Evolutionary conservation across 2,797 vertebrate species (phyloP).

Genomic region (Trichosurus vulpecula): DNA sequence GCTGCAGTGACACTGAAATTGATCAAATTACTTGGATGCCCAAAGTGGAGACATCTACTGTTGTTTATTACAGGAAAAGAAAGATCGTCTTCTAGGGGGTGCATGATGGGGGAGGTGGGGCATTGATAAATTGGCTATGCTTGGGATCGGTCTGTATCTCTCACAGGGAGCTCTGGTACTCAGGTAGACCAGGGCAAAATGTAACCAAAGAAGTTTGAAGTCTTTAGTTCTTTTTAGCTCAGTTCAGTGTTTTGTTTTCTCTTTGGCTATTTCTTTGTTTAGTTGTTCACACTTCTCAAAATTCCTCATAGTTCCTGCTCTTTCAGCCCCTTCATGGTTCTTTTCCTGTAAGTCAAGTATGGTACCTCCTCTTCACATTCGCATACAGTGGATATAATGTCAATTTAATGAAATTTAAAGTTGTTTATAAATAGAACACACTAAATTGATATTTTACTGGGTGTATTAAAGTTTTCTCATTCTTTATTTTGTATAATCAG

Average conservation of each 20-base stretch:
- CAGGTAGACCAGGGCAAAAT: background rate
- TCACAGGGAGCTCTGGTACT: background rate
- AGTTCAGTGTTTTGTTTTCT: background rate
- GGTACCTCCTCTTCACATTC: conserved; percentile 13
- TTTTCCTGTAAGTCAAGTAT: conserved; percentile 23
- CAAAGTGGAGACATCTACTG: background rate
- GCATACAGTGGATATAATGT: background rate
- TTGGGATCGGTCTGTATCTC: background rate
- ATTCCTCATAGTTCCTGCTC: background rate
- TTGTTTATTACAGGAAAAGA: background rate
- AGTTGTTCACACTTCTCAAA: background rate
- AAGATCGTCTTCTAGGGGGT: background rate
- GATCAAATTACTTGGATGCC: background rate
- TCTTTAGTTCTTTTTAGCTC: background rate
- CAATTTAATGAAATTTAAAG: background rate
- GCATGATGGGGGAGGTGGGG: background rate
- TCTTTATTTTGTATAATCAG: conserved; percentile 22
- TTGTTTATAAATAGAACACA: conserved; percentile 30
- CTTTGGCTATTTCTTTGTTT: background rate
- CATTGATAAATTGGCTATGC: background rate
- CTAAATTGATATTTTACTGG: background rate
- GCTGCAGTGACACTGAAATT: background rate
- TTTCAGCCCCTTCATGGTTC: background rate
- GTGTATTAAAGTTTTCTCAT: conserved; percentile 4
- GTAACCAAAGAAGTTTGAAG: background rate